Percentiles rank a stretch among this genome's conserved stretches.
Evolutionary conservation across 1,140 invertebrate species (phyloP).

Genomic region (Drosophila insularis): DNA sequence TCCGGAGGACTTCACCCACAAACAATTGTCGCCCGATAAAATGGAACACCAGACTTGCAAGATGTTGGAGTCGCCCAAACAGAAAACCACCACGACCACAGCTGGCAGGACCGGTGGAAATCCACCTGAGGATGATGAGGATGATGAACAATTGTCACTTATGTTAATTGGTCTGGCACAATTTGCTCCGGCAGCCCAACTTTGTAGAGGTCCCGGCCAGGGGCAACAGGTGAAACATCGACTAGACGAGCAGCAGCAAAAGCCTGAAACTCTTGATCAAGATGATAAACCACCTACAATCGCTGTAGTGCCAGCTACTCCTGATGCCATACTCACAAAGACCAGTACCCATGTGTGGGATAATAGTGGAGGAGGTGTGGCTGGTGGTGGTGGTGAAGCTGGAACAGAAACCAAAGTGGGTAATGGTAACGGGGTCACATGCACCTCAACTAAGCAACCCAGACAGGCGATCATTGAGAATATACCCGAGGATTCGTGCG

Average conservation of each 20-base stretch:
- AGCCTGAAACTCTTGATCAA: neutral
- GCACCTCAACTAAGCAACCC: slow-evolving; percentile 53
- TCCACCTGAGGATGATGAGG: slow-evolving; percentile 79
- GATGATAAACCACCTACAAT: slow-evolving; percentile 85
- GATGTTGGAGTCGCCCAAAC: slow-evolving; percentile 73
- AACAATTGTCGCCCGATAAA: slow-evolving; percentile 69
- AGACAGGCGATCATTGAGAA: slow-evolving; percentile 76
- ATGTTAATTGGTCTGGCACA: slow-evolving; percentile 87
- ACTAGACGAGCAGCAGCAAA: neutral
- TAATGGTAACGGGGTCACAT: slow-evolving; percentile 44
- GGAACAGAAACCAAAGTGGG: neutral
- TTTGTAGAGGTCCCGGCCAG: slow-evolving; percentile 82
- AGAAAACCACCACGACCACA: slow-evolving; percentile 27
- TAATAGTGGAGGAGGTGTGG: slow-evolving; percentile 51
- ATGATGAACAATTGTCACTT: slow-evolving; percentile 85
- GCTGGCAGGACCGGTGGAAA: slow-evolving; percentile 22
- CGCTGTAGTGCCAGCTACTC: slow-evolving; percentile 89
- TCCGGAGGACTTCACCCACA: slow-evolving; percentile 71
- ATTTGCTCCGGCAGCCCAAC: slow-evolving; percentile 85
- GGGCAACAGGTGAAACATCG: neutral
- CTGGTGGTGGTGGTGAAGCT: slow-evolving; percentile 17
- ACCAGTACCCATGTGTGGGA: slow-evolving; percentile 80
- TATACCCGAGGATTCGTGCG: slow-evolving; percentile 83
- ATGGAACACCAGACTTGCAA: slow-evolving; percentile 79
- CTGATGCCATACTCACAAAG: slow-evolving; percentile 84